A percentile compares a stretch with the other conserved stretches of the same genome.
These are phyloP conservation scores for Polydrusus tereticollis DNA, from an alignment of 2,888 invertebrate species.

Conservation along the genomic window DNA sequence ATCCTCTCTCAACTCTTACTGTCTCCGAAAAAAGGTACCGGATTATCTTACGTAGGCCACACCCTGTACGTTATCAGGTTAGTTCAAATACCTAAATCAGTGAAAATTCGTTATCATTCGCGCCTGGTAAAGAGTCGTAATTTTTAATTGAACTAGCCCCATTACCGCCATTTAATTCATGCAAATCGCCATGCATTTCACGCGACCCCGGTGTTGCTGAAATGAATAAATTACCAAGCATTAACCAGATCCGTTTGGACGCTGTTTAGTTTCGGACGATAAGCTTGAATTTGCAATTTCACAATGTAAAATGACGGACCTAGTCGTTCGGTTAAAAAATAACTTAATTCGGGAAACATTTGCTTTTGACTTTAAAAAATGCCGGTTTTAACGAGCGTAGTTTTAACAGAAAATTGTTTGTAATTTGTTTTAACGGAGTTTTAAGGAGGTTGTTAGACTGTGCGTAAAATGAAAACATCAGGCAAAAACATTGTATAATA, in stretches of 20 bases:
- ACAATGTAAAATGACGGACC: conserved; percentile 26
- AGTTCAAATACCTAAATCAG: no score
- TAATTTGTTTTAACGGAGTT: no score
- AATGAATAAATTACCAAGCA: conserved; percentile 47
- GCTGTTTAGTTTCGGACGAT: conserved; percentile 26
- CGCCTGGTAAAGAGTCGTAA: no score
- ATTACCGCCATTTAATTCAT: conserved; percentile 5
- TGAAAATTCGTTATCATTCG: no score
- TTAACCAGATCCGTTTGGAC: conserved; percentile 24
- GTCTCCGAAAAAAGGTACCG: no score
- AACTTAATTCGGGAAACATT: conserved; percentile 29
- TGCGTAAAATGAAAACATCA: no score
- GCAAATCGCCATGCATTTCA: conserved; percentile 28
- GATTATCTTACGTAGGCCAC: no score
- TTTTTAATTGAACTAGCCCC: background rate
- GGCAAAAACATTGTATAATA: no score
- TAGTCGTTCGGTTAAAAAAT: conserved; percentile 13
- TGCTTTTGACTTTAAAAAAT: conserved; percentile 19
- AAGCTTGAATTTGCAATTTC: conserved; percentile 31
- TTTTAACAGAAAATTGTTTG: conserved; percentile 3
- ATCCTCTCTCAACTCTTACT: no score
- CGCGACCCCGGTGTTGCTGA: conserved; percentile 33
- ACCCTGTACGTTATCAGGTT: no score
- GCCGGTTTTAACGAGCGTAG: background rate
- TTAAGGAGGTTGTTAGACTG: no score